Evolutionary conservation across 2,113 vertebrate genomes (phyloP).

Genomic region (Notothenia coriiceps): DNA sequence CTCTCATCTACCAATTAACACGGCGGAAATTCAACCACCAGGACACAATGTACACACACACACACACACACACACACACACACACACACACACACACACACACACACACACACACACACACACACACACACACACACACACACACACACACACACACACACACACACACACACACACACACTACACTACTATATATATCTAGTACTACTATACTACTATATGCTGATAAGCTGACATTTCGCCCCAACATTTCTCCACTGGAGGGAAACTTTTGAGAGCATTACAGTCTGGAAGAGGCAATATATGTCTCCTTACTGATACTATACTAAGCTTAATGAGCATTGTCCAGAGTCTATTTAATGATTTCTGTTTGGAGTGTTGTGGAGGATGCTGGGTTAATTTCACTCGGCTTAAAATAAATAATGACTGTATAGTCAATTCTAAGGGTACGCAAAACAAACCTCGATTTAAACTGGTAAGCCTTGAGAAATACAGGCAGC

Average conservation of each 20-base stretch:
- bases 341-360: constrained; percentile 73
- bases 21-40: constrained; percentile 60
- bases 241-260: constrained; percentile 48
- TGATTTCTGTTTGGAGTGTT: constrained; percentile 66
- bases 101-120: constrained; percentile 1
- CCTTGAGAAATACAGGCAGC: constrained; percentile 64
- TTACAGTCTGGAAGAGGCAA: constrained; percentile 28
- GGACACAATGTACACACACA: constrained; percentile 42
- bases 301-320: constrained; percentile 51
- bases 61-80: neutral
- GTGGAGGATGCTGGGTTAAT: constrained; percentile 72
- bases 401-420: constrained; percentile 69
- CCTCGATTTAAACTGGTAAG: constrained; percentile 65
- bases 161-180: constrained; percentile 1
- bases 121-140: no score
- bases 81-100: neutral
- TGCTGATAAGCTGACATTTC: constrained; percentile 53
- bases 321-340: constrained; percentile 74
- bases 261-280: constrained; percentile 44
- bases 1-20: constrained; percentile 80
- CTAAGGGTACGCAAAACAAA: constrained; percentile 40
- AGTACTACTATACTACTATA: no score
- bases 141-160: neutral
- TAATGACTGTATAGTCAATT: constrained; percentile 61
- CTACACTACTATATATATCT: no score